A percentile compares a stretch with the other conserved stretches of the same genome.
Conservation (phyloP, 2,797 vertebrate species). For the Sparus aurata region DNA sequence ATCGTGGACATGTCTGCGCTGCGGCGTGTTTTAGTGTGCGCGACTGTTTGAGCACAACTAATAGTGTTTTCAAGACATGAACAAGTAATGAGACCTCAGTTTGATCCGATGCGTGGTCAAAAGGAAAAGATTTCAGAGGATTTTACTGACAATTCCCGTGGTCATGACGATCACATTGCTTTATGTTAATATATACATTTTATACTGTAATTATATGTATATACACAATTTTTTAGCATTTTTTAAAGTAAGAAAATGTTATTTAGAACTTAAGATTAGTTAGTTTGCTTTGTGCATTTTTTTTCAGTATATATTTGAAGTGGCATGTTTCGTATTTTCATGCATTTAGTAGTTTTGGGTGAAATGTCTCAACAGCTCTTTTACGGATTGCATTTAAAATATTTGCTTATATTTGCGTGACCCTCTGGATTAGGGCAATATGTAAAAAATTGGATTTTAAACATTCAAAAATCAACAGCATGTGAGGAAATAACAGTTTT, state of each 20-base stretch:
- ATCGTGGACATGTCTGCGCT: constrained; percentile 23
- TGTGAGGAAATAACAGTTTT: no score
- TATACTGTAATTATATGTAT: neutral
- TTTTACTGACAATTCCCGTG: constrained; percentile 12
- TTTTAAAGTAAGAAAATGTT: no score
- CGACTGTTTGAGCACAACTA: constrained; percentile 30
- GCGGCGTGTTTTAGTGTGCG: neutral
- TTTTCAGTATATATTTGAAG: no score
- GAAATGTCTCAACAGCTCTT: neutral
- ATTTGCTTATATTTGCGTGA: neutral
- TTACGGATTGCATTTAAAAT: constrained; percentile 1
- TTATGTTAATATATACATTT: neutral
- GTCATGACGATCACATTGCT: constrained; percentile 7
- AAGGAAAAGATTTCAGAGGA: neutral
- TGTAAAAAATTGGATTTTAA: no score
- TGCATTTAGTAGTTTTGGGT: neutral
- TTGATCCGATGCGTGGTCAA: neutral
- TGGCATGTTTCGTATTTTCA: neutral
- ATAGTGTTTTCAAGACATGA: constrained; percentile 43
- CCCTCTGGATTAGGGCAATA: neutral
- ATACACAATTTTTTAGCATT: no score
- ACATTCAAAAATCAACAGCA: no score
- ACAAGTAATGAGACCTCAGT: constrained; percentile 24
- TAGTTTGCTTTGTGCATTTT: neutral
- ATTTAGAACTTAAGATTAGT: neutral